Evolutionary conservation across 2,888 invertebrate species (phyloP), one percentile per base, ranked within the genome.

Genomic region (Eilema caniola): DNA sequence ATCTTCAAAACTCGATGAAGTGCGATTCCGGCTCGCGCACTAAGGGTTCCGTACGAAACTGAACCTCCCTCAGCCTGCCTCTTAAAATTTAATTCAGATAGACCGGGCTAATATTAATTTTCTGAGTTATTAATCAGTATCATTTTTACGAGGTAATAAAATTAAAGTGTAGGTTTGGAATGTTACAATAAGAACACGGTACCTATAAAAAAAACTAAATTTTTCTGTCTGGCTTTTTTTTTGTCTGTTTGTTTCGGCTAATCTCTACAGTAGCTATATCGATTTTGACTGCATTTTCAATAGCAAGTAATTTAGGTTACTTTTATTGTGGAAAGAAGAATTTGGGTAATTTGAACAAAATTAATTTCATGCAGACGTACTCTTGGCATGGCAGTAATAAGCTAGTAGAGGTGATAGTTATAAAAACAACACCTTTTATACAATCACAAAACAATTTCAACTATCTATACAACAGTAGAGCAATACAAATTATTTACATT

Each of bases 401-500:
- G n/a, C n/a, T n/a, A 33, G 10, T 33, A 33, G 8, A 7, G 47
- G 47, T 10, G 1, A 20, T 53, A 10, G 10, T 8, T 8, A 10
- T 2, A 20, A 53, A 53, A 53, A 10, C 20, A 47, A 47, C 47
- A 47, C 47, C 47, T 47, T 53, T 53, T n/a, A 10, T n/a, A 57
- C 23, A 56, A 31, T 20, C 25, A 56, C 60, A 53, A 47, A 56
- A 66, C 56, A 33, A 65, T 59, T 69, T 65, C 24, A 53, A 74
- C 81, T 83, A 79, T 79, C 80, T 78, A 81, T 76, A 75, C 74
- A 70, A 69, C 69, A 53, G 31, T 56, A 31, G n/a, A 20, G 53
- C n/a, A 74, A 62, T 62, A 83, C 84, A 86, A 91, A 91, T 90
- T 88, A 91, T 87, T 90, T 85, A 87, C 87, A 89, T 90, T 86